Conservation (phyloP, 2,797 vertebrate genomes). For the Scyliorhinus canicula region DNA sequence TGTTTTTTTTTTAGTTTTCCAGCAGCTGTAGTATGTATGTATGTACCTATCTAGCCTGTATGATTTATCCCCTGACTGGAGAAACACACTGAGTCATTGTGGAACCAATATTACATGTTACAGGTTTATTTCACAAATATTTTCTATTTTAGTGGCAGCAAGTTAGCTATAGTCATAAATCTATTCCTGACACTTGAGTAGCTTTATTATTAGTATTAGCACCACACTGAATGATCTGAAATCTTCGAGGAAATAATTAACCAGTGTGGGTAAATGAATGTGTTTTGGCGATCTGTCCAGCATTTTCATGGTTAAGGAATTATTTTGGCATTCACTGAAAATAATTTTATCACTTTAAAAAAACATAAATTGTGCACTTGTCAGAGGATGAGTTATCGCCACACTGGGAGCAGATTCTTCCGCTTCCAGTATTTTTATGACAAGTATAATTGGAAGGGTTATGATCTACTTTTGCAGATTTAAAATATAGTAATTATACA, state of each 20-base stretch:
- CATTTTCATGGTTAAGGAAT: background rate
- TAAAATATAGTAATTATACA: constrained; percentile 34
- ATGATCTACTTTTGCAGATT: constrained; percentile 29
- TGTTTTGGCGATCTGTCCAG: background rate
- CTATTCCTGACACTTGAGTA: background rate
- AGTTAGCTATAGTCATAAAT: background rate
- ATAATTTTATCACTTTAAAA: constrained; percentile 3
- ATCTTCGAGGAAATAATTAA: background rate
- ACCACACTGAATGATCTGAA: background rate
- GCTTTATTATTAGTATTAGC: background rate
- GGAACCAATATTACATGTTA: background rate
- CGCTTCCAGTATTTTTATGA: background rate
- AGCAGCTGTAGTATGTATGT: background rate
- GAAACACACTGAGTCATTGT: background rate
- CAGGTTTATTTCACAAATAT: background rate
- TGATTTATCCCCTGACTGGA: background rate
- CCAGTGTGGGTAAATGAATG: background rate
- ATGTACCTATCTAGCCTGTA: background rate
- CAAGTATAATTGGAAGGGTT: constrained; percentile 23
- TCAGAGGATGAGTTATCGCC: background rate
- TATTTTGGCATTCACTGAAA: background rate
- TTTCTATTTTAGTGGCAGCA: background rate
- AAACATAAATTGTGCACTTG: background rate
- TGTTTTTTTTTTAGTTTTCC: too few species aligned
- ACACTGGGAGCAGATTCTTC: background rate